phyloP scores from a whole-genome alignment of 2,888 invertebrate species.

The Caenorhabditis angaria region DNA sequence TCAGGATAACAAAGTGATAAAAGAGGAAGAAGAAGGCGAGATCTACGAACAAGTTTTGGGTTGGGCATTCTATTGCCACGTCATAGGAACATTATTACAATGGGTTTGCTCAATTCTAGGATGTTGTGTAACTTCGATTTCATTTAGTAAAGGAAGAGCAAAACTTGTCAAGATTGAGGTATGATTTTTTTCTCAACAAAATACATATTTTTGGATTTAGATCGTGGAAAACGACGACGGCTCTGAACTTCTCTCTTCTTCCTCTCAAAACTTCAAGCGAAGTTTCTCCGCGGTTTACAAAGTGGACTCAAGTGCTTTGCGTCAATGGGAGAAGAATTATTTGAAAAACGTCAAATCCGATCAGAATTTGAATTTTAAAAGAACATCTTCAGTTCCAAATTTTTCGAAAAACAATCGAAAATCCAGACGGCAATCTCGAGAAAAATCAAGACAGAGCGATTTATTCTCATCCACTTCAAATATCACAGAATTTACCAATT shows the following conservation, averaged over 20 bases:
- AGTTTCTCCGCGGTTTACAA: constrained; percentile 52
- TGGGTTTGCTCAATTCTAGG: constrained; percentile 64
- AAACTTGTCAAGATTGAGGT: constrained; percentile 70
- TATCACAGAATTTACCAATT: constrained; percentile 46
- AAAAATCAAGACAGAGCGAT: constrained; percentile 32
- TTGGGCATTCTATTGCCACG: constrained; percentile 69
- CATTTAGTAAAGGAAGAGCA: constrained; percentile 52
- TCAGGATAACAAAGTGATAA: constrained; percentile 70
- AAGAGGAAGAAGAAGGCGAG: constrained; percentile 66
- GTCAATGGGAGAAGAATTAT: constrained; percentile 65
- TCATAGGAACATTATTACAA: constrained; percentile 59
- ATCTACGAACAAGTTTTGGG: constrained; percentile 70
- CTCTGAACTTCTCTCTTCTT: constrained; percentile 40
- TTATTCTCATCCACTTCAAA: constrained; percentile 52
- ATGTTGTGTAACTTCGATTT: constrained; percentile 64
- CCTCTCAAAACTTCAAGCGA: constrained; percentile 57
- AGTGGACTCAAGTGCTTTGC: constrained; percentile 66
- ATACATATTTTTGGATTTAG: constrained; percentile 22
- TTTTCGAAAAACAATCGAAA: constrained; percentile 55
- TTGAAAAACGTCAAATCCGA: constrained; percentile 45
- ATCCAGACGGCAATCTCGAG: constrained; percentile 17
- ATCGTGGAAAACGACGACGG: constrained; percentile 57
- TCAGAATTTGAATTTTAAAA: constrained; percentile 50
- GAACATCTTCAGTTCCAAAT: constrained; percentile 67
- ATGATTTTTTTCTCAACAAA: background rate